Base-by-base conservation (phyloP, 2,888 invertebrate species). In the Branchipolynoe longqiensis region DNA sequence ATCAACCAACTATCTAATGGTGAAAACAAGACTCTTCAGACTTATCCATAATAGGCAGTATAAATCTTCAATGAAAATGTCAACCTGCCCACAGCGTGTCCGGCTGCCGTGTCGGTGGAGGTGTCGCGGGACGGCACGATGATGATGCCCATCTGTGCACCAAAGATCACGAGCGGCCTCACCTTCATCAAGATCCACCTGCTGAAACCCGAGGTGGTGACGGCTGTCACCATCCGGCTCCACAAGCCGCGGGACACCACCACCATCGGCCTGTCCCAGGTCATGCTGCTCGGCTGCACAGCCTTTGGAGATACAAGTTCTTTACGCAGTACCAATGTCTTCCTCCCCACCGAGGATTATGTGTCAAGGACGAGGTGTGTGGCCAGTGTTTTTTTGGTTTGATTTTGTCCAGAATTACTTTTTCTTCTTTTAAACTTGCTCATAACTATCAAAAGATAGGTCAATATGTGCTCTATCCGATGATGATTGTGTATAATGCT, bases 191-290 rank as follows among this genome's bases (percentile, higher is more conserved):
- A 97, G 83, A 95, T 98, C 33, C 96, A 96, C 90, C 95, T 98
- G 25, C 96, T 97, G 1, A 96, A 96, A 87, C 97, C 98, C 0
- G 96, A 97, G 94, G 96, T 98, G 25, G 97, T 97, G 62, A 97
- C 97, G 86, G 96, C 96, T 62, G 96, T 98, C 85, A 96, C 97
- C 84, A 94, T 97, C 12, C 94, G 96, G 41, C 94, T 96, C 33
- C 97, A 97, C 93, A 97, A 97, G 92, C 98, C 98, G 0, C 95
- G 97, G 54, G 98, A 98, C 91, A 97, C 97, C n/a, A 96, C 96
- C 90, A 97, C 97, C 91, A 96, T 98, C 92, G 98, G 98, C 4
- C 94, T 98, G 62, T 96, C 97, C 87, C 98, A 98, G 94, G 96
- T 98, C 88, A 95, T 96, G 2, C 94, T 98, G 82, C 94, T 98